These are phyloP conservation scores for Achroia grisella DNA, from an alignment of 1,140 invertebrate species.

Conservation along the genomic window DNA sequence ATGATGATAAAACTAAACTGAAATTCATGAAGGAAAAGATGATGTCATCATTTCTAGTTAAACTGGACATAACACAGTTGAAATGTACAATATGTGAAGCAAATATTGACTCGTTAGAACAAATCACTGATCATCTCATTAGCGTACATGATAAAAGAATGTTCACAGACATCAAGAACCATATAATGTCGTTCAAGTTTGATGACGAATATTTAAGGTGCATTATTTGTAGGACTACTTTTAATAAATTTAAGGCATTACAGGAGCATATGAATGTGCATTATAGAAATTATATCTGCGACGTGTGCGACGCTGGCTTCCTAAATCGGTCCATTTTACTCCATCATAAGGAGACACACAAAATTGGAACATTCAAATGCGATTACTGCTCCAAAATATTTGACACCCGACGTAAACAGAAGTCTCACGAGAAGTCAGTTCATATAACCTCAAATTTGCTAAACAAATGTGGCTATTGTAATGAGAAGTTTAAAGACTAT, in stretches of 20 bases:
- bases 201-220: constrained; percentile 29
- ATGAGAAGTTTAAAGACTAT: constrained; percentile 36
- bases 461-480: constrained; percentile 41
- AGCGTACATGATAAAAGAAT: constrained; percentile 16
- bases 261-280: constrained; percentile 50
- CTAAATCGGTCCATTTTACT: constrained; percentile 27
- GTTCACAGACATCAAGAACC: constrained; percentile 13
- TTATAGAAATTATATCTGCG: constrained; percentile 42
- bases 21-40: background rate
- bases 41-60: constrained; percentile 18
- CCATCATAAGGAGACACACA: constrained; percentile 31
- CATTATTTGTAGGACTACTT: constrained; percentile 30
- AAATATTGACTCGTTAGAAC: constrained; percentile 12
- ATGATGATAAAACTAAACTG: background rate
- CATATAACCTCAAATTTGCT: constrained; percentile 29
- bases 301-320: constrained; percentile 37
- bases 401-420: constrained; percentile 32
- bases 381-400: constrained; percentile 35
- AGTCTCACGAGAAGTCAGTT: constrained; percentile 34
- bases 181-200: constrained; percentile 22
- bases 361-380: constrained; percentile 32
- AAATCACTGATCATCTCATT: constrained; percentile 16
- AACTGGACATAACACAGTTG: constrained; percentile 26
- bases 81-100: constrained; percentile 18
- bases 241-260: constrained; percentile 40